Evolutionary conservation across 2,888 invertebrate genomes (phyloP).

Genomic region (Lordiphosa andalusiaca): DNA sequence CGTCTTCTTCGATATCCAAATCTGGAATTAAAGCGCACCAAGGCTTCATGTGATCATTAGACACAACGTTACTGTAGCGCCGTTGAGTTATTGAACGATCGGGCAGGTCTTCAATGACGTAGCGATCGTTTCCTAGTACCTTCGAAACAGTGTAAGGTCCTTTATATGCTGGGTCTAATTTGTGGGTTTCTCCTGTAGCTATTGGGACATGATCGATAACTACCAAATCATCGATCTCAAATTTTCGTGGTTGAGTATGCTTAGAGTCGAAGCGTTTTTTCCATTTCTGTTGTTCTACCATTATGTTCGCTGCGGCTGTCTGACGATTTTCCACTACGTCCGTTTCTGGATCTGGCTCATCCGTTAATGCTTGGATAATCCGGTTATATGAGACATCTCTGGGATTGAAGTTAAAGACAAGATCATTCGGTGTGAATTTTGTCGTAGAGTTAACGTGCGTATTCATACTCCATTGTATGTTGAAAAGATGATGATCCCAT

Average conservation of each 20-base stretch:
- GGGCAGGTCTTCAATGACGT: too few species aligned
- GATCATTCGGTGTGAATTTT: not conserved
- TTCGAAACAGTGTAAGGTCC: too few species aligned
- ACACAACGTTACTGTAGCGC: constrained; percentile 3
- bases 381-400: constrained; percentile 1
- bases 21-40: not conserved
- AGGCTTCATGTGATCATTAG: not conserved
- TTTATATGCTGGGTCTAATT: too few species aligned
- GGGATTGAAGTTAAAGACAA: not conserved
- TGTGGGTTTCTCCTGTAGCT: too few species aligned
- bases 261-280: not conserved
- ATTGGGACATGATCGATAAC: not conserved
- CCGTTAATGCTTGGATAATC: not conserved
- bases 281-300: not conserved
- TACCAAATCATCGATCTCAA: constrained; percentile 1
- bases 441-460: not conserved
- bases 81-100: not conserved
- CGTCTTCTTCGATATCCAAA: not conserved
- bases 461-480: constrained; percentile 9
- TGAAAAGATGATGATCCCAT: not conserved
- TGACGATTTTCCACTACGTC: not conserved
- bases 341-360: not conserved
- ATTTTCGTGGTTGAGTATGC: not conserved
- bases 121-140: too few species aligned
- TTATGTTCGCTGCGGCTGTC: constrained; percentile 5